Evolutionary conservation across 2,888 invertebrate species (phyloP).

Genomic region (Antheraea assamensis): DNA sequence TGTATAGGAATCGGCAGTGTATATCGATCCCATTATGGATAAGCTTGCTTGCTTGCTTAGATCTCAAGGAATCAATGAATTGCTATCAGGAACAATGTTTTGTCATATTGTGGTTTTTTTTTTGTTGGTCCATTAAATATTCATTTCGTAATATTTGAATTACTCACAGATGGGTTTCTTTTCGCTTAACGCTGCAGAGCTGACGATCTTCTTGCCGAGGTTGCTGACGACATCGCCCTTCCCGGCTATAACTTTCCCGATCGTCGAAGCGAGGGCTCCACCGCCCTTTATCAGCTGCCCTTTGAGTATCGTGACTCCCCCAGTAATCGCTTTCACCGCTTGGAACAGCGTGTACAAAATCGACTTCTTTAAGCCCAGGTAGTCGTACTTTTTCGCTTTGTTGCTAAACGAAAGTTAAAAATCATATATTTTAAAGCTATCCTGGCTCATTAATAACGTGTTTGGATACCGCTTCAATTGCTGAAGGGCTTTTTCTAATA

Average conservation of each 20-base stretch:
- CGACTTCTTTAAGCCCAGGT: slow-evolving; percentile 91
- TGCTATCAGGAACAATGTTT: no score
- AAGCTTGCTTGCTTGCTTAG: no score
- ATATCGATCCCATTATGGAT: no score
- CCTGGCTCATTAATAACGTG: no score
- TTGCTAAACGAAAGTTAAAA: slow-evolving; percentile 30
- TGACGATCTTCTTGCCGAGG: slow-evolving; percentile 90
- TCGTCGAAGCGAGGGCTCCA: slow-evolving; percentile 80
- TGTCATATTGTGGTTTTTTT: neutral
- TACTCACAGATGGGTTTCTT: slow-evolving; percentile 67
- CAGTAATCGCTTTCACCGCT: slow-evolving; percentile 94
- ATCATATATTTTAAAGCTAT: neutral
- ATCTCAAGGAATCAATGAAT: no score
- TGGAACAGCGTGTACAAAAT: slow-evolving; percentile 91
- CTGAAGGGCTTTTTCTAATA: no score
- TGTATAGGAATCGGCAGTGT: no score
- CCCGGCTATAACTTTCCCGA: slow-evolving; percentile 84
- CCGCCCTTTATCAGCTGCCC: slow-evolving; percentile 94
- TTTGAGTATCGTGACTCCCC: slow-evolving; percentile 93
- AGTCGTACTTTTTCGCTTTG: slow-evolving; percentile 81
- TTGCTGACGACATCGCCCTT: slow-evolving; percentile 91
- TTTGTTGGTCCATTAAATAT: neutral
- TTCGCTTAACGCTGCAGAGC: slow-evolving; percentile 86
- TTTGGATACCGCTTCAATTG: no score
- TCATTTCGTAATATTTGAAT: neutral